Evolutionary conservation across 1,140 invertebrate genomes (phyloP), one percentile per base, ranked within the genome.

Genomic region (Polypedilum vanderplanki): DNA sequence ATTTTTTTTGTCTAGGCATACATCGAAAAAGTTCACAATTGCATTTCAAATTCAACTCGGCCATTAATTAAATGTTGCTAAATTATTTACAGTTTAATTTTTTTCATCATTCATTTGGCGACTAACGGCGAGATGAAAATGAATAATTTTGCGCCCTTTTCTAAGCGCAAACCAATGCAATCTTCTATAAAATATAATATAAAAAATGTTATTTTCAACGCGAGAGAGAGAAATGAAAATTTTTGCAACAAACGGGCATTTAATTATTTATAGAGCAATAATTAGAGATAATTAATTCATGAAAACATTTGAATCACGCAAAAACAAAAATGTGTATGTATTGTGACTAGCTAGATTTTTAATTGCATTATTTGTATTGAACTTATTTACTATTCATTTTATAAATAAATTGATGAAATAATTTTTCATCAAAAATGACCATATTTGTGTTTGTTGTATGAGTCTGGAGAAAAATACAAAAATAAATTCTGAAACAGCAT

Each of bases 71-170:
- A 70, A 70, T 20, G 65, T 70, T 22, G 20, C 65, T 70, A 18
- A 70, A 70, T 70, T 20, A 70, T 70, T 70, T 18, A 70, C 17
- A 70, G 20, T 70, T 70, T 70, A 18, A 70, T 70, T 70, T 70
- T 70, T 57, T 33, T 33, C 24, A 33, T 33, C 24, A 33, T 33
- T 33, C 24, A 33, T 33, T 33, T 33, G 24, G 24, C 24, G 24
- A 33, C 24, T 33, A 33, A 33, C 24, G 24, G 24, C 24, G 24
- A 33, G 24, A 33, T 33, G 24, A 33, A 33, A 33, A 33, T 33
- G 24, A 33, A 33, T 33, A 33, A 33, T 33, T 33, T 33, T 33
- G 24, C 24, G 1, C 5, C 1, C 24, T 33, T 33, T 33, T 33
- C 24, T 33, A 33, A 33, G 24, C 24, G 24, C 5, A 5, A 33